Evolutionary conservation across 1,140 invertebrate species (phyloP).

Genomic region (Ceratina japonica): DNA sequence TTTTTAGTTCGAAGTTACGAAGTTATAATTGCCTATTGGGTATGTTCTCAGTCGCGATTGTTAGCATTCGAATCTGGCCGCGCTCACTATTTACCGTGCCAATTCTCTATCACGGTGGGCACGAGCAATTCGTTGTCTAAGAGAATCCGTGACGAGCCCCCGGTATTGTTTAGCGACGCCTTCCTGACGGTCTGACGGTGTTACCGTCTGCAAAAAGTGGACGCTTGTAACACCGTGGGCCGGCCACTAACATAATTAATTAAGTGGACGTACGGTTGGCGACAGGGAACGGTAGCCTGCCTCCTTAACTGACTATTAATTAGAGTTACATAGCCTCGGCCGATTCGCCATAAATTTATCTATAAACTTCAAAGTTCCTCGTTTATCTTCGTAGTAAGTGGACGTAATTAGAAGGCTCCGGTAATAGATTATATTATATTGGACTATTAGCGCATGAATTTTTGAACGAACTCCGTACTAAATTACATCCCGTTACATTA

Average conservation of each 20-base stretch:
- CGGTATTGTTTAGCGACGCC: conserved; percentile 55
- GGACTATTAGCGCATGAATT: no score
- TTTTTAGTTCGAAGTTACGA: no score
- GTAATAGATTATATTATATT: no score
- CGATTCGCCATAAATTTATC: conserved; percentile 21
- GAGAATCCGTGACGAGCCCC: conserved; percentile 60
- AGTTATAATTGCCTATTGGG: neutral
- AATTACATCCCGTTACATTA: no score
- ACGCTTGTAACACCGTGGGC: conserved; percentile 41
- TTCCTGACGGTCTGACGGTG: conserved; percentile 60
- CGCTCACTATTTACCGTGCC: conserved; percentile 54
- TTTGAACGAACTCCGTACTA: no score
- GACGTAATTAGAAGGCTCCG: no score
- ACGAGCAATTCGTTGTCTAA: conserved; percentile 37
- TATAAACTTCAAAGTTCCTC: no score
- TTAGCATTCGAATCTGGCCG: conserved; percentile 37
- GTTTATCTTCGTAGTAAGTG: no score
- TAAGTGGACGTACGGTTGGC: conserved; percentile 63
- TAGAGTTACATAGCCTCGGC: conserved; percentile 61
- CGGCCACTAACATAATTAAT: conserved; percentile 66
- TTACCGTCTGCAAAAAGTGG: conserved; percentile 58
- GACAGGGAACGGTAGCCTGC: conserved; percentile 50
- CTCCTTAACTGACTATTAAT: conserved; percentile 68
- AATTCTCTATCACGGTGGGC: conserved; percentile 59
- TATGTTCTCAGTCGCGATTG: conserved; percentile 12